Evolutionary conservation across 1,140 invertebrate genomes (phyloP), one percentile per base, ranked within the genome.

Genomic region (Bombus picipes): DNA sequence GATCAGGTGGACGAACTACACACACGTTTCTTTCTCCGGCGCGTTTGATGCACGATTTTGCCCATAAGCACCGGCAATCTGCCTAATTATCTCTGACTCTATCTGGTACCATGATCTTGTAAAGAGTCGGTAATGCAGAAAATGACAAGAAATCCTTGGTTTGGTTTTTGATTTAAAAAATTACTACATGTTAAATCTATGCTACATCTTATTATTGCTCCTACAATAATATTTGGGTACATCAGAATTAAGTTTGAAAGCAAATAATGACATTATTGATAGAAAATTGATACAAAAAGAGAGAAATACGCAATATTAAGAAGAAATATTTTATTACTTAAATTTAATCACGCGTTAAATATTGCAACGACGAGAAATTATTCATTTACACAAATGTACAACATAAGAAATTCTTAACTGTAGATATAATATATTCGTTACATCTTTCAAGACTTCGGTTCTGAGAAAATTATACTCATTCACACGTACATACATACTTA

Each of bases 311-410:
- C 8, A 37, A 1, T 83, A 71, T 22, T 87, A 89, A 41, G 59
- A 89, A 90, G 72, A 89, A 90, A 87, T 90, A 89, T 28, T 89
- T 90, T 89, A 90, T 87, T 90, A 89, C 15, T 84, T 89, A 84
- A 87, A 87, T 62, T 86, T 81, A 89, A 66, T 81, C 71, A 82
- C 77, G 66, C 81, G 43, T 84, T 87, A 87, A 81, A 90, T 85
- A 87, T 84, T 81, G 81, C 59, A 65, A 71, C 81, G 85, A 75
- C 81, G 88, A 90, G 86, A 80, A 72, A 81, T 85, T 87, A 22
- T 72, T 66, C 47, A 89, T 84, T 85, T 85, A 87, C 74, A 90
- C 79, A 59, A 77, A 83, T 86, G 81, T 86, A 90, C 83, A 90
- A 68, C 41, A 59, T n/a, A 72, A 66, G 41, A 41, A 5, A 41